Conservation (phyloP, 64 coral and sea anemone species). For the Porites australiensis region DNA sequence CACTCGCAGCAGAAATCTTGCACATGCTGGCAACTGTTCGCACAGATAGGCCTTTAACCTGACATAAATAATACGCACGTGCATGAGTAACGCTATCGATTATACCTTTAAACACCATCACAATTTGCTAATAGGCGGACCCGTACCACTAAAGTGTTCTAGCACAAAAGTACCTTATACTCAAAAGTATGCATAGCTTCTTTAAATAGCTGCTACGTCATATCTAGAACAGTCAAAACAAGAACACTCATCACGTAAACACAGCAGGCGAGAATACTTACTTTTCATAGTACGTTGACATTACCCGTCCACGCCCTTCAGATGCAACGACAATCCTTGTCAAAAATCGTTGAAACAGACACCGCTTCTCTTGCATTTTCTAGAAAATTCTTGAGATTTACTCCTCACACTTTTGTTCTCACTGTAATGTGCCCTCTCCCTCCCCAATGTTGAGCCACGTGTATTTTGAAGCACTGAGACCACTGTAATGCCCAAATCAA, state of each 20-base stretch:
- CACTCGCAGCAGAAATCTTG: conserved; percentile 33
- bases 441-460: too few species aligned
- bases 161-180: neutral
- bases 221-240: neutral
- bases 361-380: too few species aligned
- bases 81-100: conserved; percentile 12
- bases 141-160: neutral
- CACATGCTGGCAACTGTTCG: conserved; percentile 32
- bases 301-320: conserved; percentile 1
- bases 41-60: conserved; percentile 42
- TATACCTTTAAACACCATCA: neutral
- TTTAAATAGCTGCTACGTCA: neutral
- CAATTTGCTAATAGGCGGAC: neutral
- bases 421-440: too few species aligned
- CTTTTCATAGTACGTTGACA: neutral
- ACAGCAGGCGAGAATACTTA: neutral
- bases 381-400: too few species aligned
- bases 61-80: conserved; percentile 37
- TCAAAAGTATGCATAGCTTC: neutral
- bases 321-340: too few species aligned
- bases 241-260: neutral
- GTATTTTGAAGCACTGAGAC: too few species aligned
- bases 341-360: too few species aligned
- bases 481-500: too few species aligned
- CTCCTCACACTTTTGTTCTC: too few species aligned